phyloP scores from a whole-genome alignment of 1,140 invertebrate genomes.

The Venturia canescens region DNA sequence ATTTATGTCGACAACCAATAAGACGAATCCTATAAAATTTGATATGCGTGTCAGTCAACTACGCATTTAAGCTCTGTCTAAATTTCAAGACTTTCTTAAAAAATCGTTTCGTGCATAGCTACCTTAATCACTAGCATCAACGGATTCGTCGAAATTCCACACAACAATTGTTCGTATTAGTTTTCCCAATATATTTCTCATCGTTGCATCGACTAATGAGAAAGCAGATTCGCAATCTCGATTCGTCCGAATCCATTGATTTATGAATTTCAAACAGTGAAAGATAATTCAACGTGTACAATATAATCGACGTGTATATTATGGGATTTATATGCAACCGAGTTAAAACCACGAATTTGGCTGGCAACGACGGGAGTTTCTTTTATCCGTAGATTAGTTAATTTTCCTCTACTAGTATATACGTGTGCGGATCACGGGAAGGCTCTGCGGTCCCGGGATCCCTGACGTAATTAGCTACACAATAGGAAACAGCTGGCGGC shows the following conservation, averaged over 20 bases:
- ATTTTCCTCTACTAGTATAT: constrained; percentile 59
- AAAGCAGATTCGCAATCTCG: neutral
- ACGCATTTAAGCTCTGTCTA: too few species aligned
- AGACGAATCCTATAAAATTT: too few species aligned
- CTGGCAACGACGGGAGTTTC: constrained; percentile 58
- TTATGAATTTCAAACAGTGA: neutral
- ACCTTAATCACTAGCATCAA: too few species aligned
- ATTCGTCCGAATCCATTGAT: neutral
- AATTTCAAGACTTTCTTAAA: too few species aligned
- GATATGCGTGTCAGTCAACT: too few species aligned
- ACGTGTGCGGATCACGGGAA: neutral
- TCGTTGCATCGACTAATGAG: neutral
- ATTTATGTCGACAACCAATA: too few species aligned
- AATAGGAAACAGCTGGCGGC: constrained; percentile 67
- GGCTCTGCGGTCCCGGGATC: constrained; percentile 58
- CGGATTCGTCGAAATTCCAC: too few species aligned
- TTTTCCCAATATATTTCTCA: too few species aligned
- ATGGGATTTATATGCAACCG: constrained; percentile 56
- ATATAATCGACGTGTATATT: constrained; percentile 61
- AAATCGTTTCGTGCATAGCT: too few species aligned
- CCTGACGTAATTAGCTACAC: constrained; percentile 69
- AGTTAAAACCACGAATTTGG: constrained; percentile 43
- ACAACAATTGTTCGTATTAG: too few species aligned
- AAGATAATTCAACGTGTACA: constrained; percentile 27
- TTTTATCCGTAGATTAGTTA: constrained; percentile 70